Base-by-base conservation (phyloP, 2,113 vertebrate species). In the Platysteira castanea region DNA sequence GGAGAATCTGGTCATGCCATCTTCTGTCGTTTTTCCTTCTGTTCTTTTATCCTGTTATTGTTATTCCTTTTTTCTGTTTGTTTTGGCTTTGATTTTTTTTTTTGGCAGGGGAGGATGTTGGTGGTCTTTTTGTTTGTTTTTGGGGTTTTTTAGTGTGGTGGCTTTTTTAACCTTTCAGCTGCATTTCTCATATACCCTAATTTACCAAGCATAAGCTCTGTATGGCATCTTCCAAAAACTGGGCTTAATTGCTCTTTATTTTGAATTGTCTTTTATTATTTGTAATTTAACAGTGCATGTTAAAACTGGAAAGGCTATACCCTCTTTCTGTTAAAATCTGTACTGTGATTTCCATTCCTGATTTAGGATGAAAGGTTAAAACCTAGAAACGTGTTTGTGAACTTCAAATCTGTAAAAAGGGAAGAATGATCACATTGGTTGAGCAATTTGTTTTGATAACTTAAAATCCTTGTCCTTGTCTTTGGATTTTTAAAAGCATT, bases 41-140 rank as follows among this genome's bases (percentile, higher is more conserved):
- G 14, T 76, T 71, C 18, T 90, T 53, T 69, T 46, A 37, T 67
- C 7, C 21, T 53, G 26, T 76, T 33, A 28, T 6, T 59, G 9
- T 77, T 56, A 12, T 21, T 31, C 4, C 28, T 18, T 49, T 39
- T 41, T 49, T 47, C 7, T 56, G 24, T 49, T 56, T 35, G 3
- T 44, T 61, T 84, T 30, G 10, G 4, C 18, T 56, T 35, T 31
- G 19, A 2, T 2, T 23, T 22, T 37, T 14, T 41, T 23, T 31
- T 15, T 46, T 22, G 6, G 8, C 6, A 2, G 4, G 8, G 2
- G 7, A 6, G 4, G 10, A 5, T 27, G 22, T 14, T 63, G 9
- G 11, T 39, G 5, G 28, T 39, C 9, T 30, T 11, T 41, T 56
- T 56, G 18, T n/a, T 28, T 24, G 2, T 14, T 57, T 42, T 30